phyloP scores from a whole-genome alignment of 92 coral and sea anemone genomes.

The Epizoanthus scotinus region DNA sequence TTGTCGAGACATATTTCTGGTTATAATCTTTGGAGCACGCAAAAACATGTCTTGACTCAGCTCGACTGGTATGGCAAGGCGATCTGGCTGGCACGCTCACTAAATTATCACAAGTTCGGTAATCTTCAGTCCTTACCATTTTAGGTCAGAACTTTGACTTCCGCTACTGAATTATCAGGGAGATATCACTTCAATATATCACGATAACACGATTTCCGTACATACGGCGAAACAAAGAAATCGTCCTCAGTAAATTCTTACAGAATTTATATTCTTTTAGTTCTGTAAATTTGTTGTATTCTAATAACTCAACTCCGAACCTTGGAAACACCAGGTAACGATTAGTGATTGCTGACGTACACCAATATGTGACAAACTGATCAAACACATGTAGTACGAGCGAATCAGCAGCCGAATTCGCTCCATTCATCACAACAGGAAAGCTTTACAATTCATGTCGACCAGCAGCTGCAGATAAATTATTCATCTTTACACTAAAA shows the following conservation, averaged over 20 bases:
- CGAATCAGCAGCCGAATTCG: background rate
- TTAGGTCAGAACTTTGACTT: background rate
- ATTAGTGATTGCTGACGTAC: too few relatives aligned
- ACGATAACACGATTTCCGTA: background rate
- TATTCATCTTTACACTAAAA: conserved; percentile 21
- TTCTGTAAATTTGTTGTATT: too few relatives aligned
- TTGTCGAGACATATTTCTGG: background rate
- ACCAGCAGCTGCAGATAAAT: conserved; percentile 20
- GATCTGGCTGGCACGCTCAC: background rate
- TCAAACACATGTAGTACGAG: background rate
- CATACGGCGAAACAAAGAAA: background rate
- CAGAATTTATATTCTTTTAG: too few relatives aligned
- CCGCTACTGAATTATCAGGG: background rate
- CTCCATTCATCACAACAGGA: conserved; percentile 30
- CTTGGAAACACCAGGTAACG: background rate
- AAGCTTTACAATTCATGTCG: conserved; percentile 10
- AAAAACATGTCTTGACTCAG: too few relatives aligned
- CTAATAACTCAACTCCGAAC: background rate
- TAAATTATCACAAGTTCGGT: background rate
- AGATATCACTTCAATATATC: background rate
- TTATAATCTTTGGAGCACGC: background rate
- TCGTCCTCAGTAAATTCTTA: background rate
- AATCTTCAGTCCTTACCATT: background rate
- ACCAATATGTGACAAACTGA: too few relatives aligned
- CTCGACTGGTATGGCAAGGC: background rate